phyloP scores from a whole-genome alignment of 92 coral and sea anemone genomes.

The Plumapathes pennacea region DNA sequence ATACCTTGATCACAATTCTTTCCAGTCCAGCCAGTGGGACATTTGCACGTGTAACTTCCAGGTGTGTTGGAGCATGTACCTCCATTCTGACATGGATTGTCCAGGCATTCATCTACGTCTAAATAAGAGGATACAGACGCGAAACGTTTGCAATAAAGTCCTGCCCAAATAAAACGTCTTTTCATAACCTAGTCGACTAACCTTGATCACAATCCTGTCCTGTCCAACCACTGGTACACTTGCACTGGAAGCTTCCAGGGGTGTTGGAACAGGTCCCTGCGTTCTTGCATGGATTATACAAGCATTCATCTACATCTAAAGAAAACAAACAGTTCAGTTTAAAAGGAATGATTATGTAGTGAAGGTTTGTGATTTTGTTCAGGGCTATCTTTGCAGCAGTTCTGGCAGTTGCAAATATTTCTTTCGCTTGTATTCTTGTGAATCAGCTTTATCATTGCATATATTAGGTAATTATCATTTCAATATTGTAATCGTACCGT shows the following conservation, averaged over 20 bases:
- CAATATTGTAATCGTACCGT: too few relatives aligned
- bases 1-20: slow-evolving; percentile 31
- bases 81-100: slow-evolving; percentile 37
- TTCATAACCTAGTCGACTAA: background rate
- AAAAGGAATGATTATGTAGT: too few relatives aligned
- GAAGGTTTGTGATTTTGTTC: too few relatives aligned
- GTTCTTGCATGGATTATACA: slow-evolving; percentile 1
- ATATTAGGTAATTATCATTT: background rate
- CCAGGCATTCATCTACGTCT: slow-evolving; percentile 28
- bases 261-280: slow-evolving; percentile 1
- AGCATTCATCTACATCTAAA: slow-evolving; percentile 7
- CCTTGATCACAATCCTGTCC: slow-evolving; percentile 18
- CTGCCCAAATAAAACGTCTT: background rate
- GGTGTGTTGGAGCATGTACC: slow-evolving; percentile 15
- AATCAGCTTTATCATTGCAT: background rate
- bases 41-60: slow-evolving; percentile 24
- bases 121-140: background rate
- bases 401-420: too few relatives aligned
- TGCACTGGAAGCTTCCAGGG: slow-evolving; percentile 5
- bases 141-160: background rate
- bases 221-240: slow-evolving; percentile 1
- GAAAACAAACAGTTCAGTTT: background rate
- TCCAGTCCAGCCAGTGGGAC: slow-evolving; percentile 12
- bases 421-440: too few relatives aligned
- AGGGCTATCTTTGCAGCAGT: too few relatives aligned